Evolutionary conservation across 2,797 vertebrate species (phyloP).

Genomic region (Odontamblyopus lacepedii): DNA sequence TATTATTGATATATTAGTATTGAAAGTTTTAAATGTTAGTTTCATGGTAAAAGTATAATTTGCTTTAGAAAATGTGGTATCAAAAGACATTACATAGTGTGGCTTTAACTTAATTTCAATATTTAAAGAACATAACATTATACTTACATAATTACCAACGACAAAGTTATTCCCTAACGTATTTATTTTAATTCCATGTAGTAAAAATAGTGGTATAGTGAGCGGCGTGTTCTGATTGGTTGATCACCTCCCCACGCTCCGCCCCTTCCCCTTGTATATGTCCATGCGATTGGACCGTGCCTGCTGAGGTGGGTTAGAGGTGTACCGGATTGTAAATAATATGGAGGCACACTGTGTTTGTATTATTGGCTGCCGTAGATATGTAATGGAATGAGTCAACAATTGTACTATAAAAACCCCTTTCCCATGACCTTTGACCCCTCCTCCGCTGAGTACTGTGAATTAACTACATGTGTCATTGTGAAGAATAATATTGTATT

Average conservation of each 20-base stretch:
- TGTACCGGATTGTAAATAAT: constrained; percentile 72
- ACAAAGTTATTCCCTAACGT: background rate
- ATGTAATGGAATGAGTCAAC: constrained; percentile 61
- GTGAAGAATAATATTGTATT: constrained; percentile 72
- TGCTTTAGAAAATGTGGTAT: background rate
- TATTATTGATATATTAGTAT: background rate
- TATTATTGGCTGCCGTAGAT: constrained; percentile 61
- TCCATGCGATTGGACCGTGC: constrained; percentile 64
- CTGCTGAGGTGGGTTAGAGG: constrained; percentile 64
- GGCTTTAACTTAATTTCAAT: background rate
- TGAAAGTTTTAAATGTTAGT: background rate
- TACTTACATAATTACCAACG: background rate
- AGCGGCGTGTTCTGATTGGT: background rate
- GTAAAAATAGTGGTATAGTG: background rate
- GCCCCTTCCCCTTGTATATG: constrained; percentile 51
- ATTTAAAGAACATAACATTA: background rate
- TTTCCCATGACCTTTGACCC: constrained; percentile 11
- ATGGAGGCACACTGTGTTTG: constrained; percentile 68
- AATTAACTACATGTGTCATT: constrained; percentile 66
- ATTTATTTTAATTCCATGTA: background rate
- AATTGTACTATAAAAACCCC: constrained; percentile 46
- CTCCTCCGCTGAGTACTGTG: constrained; percentile 70
- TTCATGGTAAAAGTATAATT: background rate
- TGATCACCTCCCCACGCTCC: constrained; percentile 27
- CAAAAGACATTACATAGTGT: background rate